These are phyloP conservation scores for Hemaris fuciformis DNA, from an alignment of 2,888 invertebrate species.

Conservation along the genomic window DNA sequence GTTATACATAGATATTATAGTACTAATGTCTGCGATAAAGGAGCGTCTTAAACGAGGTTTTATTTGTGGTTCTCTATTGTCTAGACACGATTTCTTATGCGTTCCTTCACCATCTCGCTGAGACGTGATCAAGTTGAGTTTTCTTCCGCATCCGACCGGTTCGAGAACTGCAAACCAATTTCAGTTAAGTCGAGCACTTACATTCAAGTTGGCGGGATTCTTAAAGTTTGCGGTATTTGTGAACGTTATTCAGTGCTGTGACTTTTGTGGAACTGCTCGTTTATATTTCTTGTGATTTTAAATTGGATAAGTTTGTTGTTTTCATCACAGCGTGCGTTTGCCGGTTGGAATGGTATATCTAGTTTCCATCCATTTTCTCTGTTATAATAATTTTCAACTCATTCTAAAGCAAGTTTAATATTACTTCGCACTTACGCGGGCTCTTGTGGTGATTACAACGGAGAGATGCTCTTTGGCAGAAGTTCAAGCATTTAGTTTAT, in stretches of 20 bases:
- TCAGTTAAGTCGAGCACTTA: constrained; percentile 6
- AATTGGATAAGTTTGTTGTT: constrained; percentile 10
- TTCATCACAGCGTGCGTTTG: constrained; percentile 1
- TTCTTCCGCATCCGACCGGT: neutral
- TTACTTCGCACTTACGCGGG: neutral
- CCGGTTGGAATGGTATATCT: neutral
- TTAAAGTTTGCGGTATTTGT: constrained; percentile 10
- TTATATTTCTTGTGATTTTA: constrained; percentile 10
- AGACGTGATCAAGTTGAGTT: constrained; percentile 7
- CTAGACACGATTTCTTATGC: neutral
- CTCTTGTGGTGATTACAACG: neutral
- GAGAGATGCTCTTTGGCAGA: neutral
- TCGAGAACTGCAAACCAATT: neutral
- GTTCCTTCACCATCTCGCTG: neutral
- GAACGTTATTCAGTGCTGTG: constrained; percentile 1
- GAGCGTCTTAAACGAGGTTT: neutral
- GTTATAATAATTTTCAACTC: neutral
- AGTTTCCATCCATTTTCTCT: neutral
- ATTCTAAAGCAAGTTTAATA: neutral
- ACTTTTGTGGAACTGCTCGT: constrained; percentile 8
- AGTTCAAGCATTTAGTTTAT: neutral
- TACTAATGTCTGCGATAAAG: no score
- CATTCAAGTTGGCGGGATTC: constrained; percentile 5
- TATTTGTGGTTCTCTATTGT: neutral
- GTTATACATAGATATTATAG: no score